These are phyloP conservation scores for Athalia rosae DNA, from an alignment of 2,888 invertebrate species.

Conservation along the genomic window DNA sequence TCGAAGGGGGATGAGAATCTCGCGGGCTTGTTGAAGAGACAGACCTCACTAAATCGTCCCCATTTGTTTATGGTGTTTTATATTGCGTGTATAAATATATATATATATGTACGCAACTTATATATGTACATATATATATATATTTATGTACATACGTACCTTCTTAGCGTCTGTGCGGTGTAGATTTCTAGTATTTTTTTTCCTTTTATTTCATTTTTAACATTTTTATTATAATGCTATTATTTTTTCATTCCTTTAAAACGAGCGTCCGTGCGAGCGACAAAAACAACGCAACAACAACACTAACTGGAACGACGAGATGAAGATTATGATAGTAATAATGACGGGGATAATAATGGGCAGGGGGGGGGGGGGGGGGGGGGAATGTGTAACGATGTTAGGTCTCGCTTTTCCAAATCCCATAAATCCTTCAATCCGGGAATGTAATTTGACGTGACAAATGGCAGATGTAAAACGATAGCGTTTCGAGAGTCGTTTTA, in stretches of 20 bases:
- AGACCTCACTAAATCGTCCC: conserved; percentile 67
- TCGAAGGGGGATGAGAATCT: conserved; percentile 23
- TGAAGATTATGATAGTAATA: conserved; percentile 58
- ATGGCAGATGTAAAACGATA: conserved; percentile 69
- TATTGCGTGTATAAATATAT: conserved; percentile 20
- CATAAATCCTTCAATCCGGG: conserved; percentile 65
- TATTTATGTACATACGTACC: too few relatives aligned
- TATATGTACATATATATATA: too few relatives aligned
- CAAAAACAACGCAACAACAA: too few relatives aligned
- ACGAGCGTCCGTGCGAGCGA: too few relatives aligned
- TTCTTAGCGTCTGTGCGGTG: too few relatives aligned
- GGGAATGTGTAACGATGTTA: not conserved
- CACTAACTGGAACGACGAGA: too few relatives aligned
- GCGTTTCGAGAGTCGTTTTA: conserved; percentile 45
- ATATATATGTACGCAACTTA: too few relatives aligned
- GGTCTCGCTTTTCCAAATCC: conserved; percentile 58
- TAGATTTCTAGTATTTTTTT: too few relatives aligned
- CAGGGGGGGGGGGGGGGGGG: too few relatives aligned
- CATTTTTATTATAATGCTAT: too few relatives aligned
- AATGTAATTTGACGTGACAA: conserved; percentile 70
- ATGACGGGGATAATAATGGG: not conserved
- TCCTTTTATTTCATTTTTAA: too few relatives aligned
- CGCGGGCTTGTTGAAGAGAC: conserved; percentile 62
- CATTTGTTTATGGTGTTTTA: conserved; percentile 67
- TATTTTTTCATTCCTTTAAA: too few relatives aligned